Conservation (phyloP, 2,113 vertebrate genomes). For the Megaleporinus macrocephalus region DNA sequence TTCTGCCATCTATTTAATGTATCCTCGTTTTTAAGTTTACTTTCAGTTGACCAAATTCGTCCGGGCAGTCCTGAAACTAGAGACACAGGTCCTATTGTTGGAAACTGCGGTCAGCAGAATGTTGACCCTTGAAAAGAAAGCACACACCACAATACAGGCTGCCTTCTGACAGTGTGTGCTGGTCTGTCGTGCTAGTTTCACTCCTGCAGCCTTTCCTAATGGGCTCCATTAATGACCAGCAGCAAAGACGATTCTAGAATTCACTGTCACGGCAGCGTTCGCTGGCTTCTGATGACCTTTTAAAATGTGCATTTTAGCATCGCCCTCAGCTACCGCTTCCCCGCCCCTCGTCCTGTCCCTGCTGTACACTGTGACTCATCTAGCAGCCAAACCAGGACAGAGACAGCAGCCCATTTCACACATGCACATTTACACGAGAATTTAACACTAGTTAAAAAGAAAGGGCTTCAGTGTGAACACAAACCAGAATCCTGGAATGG, state of each 20-base stretch:
- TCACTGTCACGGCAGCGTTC: not conserved
- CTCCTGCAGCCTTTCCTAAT: not conserved
- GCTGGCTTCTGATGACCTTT: not conserved
- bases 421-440: too few species aligned
- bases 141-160: not conserved
- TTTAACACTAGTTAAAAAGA: too few species aligned
- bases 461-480: too few species aligned
- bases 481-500: too few species aligned
- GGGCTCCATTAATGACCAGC: constrained; percentile 19
- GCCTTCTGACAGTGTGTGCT: not conserved
- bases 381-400: not conserved
- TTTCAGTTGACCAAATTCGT: not conserved
- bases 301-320: not conserved
- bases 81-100: constrained; percentile 1
- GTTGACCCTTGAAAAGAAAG: not conserved
- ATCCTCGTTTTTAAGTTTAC: not conserved
- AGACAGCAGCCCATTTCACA: not conserved
- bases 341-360: not conserved
- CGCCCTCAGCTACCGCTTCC: not conserved
- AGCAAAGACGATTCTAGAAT: not conserved
- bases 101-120: not conserved
- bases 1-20: constrained; percentile 36
- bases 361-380: constrained; percentile 13
- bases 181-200: too few species aligned
- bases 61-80: not conserved